These are phyloP conservation scores for Caenorhabditis afra DNA, from an alignment of 2,888 invertebrate species.

Conservation along the genomic window DNA sequence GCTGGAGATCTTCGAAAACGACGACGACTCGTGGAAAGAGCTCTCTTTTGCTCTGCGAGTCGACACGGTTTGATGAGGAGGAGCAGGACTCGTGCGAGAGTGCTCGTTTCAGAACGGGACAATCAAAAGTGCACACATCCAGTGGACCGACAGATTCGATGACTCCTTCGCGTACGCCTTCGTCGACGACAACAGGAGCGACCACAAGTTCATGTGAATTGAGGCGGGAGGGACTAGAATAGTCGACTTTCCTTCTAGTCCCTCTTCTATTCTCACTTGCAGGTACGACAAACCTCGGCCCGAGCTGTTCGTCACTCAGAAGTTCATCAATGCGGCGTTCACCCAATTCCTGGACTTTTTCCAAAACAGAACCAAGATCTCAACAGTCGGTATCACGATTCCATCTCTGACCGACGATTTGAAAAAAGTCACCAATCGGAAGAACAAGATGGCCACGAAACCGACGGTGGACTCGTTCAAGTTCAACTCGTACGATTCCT, in stretches of 20 bases:
- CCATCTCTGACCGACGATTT: conserved; percentile 38
- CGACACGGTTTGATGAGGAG: conserved; percentile 23
- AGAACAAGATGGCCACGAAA: conserved; percentile 11
- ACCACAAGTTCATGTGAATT: conserved; percentile 29
- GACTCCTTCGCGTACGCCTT: conserved; percentile 46
- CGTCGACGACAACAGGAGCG: conserved; percentile 40
- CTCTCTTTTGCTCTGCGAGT: conserved; percentile 25
- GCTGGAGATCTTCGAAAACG: conserved; percentile 19
- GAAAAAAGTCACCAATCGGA: conserved; percentile 38
- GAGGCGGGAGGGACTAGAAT: too few species aligned
- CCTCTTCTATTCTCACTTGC: background rate
- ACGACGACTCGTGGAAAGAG: conserved; percentile 52
- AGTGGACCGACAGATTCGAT: conserved; percentile 52
- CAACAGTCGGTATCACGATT: conserved; percentile 25
- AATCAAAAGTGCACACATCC: conserved; percentile 45
- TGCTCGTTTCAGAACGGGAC: conserved; percentile 43
- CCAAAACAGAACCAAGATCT: conserved; percentile 44
- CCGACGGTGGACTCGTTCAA: conserved; percentile 30
- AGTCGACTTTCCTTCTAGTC: too few species aligned
- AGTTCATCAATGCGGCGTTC: conserved; percentile 40
- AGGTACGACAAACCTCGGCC: conserved; percentile 54
- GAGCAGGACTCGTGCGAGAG: background rate
- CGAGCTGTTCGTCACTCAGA: conserved; percentile 32
- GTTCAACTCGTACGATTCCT: conserved; percentile 50
- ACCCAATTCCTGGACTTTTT: conserved; percentile 42